phyloP scores from a whole-genome alignment of 2,797 vertebrate species.

The Ceryle rudis region DNA sequence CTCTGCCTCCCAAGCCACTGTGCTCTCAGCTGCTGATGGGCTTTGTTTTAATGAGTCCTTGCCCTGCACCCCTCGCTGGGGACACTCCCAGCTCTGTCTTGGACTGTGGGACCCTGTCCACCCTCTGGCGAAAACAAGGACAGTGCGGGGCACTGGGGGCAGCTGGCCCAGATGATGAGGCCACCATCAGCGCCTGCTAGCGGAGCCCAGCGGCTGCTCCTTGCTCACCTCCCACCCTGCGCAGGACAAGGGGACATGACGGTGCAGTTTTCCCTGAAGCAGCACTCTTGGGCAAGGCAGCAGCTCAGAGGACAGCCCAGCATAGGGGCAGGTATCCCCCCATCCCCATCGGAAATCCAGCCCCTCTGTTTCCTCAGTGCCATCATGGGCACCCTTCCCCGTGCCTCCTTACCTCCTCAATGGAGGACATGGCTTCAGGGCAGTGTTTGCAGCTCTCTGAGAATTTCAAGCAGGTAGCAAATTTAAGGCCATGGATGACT shows the following conservation, averaged over 20 bases:
- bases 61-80: neutral
- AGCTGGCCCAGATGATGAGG: neutral
- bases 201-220: neutral
- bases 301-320: neutral
- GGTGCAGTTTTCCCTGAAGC: constrained; percentile 10
- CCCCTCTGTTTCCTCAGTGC: neutral
- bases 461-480: neutral
- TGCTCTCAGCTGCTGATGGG: neutral
- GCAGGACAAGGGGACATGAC: neutral
- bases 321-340: neutral
- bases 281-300: neutral
- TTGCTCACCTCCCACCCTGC: neutral
- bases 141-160: too few species aligned
- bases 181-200: neutral
- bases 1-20: neutral
- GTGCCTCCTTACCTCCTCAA: neutral
- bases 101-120: neutral
- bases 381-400: neutral
- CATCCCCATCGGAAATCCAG: neutral
- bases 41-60: neutral
- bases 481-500: fast-evolving
- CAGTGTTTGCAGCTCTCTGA: neutral
- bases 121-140: neutral
- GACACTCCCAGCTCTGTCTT: neutral
- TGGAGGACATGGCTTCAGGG: fast-evolving